Evolutionary conservation across 2,888 invertebrate species (phyloP).

Genomic region (Athetis lepigone): DNA sequence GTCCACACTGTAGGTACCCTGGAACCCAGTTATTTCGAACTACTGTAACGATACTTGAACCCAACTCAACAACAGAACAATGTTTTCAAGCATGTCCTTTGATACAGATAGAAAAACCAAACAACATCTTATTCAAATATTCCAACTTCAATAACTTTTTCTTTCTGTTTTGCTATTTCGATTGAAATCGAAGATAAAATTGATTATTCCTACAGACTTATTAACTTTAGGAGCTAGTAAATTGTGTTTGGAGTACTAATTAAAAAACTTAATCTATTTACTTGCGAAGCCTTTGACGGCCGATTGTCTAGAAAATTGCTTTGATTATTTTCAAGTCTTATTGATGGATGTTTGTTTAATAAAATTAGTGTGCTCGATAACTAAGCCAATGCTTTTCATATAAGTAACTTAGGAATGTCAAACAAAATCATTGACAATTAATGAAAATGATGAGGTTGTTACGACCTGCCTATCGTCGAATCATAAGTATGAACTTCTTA

Average conservation of each 20-base stretch:
- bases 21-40: not conserved
- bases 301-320: constrained; percentile 45
- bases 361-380: not conserved
- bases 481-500: not conserved
- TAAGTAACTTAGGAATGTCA: no score
- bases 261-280: constrained; percentile 55
- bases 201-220: constrained; percentile 46
- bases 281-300: constrained; percentile 45
- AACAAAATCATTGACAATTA: no score
- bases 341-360: constrained; percentile 29
- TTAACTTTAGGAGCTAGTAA: constrained; percentile 40
- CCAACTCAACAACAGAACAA: not conserved
- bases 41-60: not conserved
- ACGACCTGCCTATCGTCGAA: not conserved
- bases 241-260: constrained; percentile 50
- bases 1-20: constrained; percentile 15
- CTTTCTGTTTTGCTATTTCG: constrained; percentile 25
- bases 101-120: constrained; percentile 1
- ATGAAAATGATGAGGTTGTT: not conserved
- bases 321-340: constrained; percentile 34
- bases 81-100: not conserved
- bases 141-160: constrained; percentile 20
- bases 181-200: constrained; percentile 41
- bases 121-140: constrained; percentile 19
- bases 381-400: not conserved